Evolutionary conservation across 64 coral and sea anemone species (phyloP).

Genomic region (Orbicella faveolata): DNA sequence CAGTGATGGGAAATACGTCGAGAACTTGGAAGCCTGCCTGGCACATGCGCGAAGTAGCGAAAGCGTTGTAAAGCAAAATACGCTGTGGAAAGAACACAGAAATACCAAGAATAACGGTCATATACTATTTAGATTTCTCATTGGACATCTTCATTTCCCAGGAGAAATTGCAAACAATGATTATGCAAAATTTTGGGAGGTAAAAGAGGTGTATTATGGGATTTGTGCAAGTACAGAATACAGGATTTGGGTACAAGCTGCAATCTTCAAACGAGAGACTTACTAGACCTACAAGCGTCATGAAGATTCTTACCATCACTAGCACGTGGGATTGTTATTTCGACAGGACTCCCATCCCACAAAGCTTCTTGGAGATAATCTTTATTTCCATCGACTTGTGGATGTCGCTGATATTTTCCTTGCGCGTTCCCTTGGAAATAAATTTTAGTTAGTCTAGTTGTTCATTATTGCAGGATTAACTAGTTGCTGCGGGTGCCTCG

Average conservation of each 20-base stretch:
- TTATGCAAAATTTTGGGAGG: no score
- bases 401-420: slow-evolving; percentile 75
- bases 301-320: slow-evolving; percentile 45
- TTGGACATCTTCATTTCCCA: no score
- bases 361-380: slow-evolving; percentile 67
- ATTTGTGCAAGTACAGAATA: no score
- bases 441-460: background rate
- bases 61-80: slow-evolving; percentile 56
- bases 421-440: slow-evolving; percentile 70
- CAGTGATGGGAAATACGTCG: slow-evolving; percentile 53
- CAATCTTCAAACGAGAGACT: no score
- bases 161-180: no score
- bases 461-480: background rate
- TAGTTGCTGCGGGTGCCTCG: no score
- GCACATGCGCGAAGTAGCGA: slow-evolving; percentile 53
- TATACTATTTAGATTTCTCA: background rate
- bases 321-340: slow-evolving; percentile 43
- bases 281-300: no score
- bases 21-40: slow-evolving; percentile 40
- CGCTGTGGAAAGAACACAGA: slow-evolving; percentile 11
- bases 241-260: no score
- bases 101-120: background rate
- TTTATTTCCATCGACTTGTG: slow-evolving; percentile 62
- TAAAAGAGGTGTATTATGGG: no score
- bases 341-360: slow-evolving; percentile 59